Base-by-base conservation (phyloP, 2,797 vertebrate species). In the Antrozous pallidus region DNA sequence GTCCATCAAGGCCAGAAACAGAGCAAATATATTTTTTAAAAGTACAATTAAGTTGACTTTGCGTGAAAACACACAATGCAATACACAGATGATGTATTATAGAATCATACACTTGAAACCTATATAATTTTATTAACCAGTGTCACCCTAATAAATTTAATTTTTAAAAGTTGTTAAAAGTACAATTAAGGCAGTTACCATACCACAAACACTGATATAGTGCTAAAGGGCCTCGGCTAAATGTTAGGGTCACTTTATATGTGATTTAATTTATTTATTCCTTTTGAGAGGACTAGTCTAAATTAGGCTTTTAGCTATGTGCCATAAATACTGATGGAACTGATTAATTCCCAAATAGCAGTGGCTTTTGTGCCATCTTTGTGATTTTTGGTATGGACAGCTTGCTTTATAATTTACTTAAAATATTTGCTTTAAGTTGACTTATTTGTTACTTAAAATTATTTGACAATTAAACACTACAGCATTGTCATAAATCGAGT, bases 341-440 rank as follows among this genome's bases (percentile, higher is more conserved):
- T 69, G 16, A 24, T 2, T 84, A 0, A 70, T 87, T 71, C 56
- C 24, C 36, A 88, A 90, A 67, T 3, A 49, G 18, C 11, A 78
- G 16, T 42, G 65, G 33, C 6, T 49, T 82, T 40, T 33, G 22
- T 38, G 24, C 40, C 16, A 38, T 22, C 20, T 90, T 74, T 70
- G 42, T 70, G 40, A 81, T 24, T 84, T 82, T 67, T 73, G 31
- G n/a, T 82, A 1, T 65, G 31, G 16, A 51, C 10, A 40, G 67
- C 22, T 56, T 87, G 69, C 40, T 71, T 49, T 79, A 33, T 45
- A 70, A 88, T 70, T 88, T 42, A 78, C n/a, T 56, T 71, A 70
- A 94, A 90, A 88, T 93, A 80, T 24, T 61, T 93, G 86, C 4
- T 90, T 88, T 81, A 82, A 58, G 10, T 77, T 81, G 38, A 70